phyloP scores from a whole-genome alignment of 2,113 vertebrate genomes.

The Opisthocomus hoazin region DNA sequence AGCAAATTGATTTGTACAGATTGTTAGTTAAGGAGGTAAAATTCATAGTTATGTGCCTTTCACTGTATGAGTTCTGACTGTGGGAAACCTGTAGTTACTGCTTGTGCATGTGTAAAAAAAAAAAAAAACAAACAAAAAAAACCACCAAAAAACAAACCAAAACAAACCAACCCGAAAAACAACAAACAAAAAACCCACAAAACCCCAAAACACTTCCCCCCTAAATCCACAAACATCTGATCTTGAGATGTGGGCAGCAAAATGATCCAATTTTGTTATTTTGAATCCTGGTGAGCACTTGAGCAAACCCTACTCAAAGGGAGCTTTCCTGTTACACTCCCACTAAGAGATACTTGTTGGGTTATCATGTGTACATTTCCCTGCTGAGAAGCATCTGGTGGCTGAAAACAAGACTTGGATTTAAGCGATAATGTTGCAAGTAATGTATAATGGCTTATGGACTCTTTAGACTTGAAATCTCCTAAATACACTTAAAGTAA shows the following conservation, averaged over 20 bases:
- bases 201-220: neutral
- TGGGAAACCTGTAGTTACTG: neutral
- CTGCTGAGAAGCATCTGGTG: slow-evolving; percentile 34
- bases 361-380: neutral
- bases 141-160: neutral
- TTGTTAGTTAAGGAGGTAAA: neutral
- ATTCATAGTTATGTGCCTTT: neutral
- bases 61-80: neutral
- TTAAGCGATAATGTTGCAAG: neutral
- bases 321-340: neutral
- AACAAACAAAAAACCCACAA: neutral
- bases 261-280: neutral
- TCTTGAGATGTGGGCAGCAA: neutral
- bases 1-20: slow-evolving; percentile 1
- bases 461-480: neutral
- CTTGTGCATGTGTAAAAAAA: neutral
- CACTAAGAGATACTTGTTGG: neutral
- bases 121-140: too few relatives aligned
- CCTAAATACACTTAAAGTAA: neutral
- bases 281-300: neutral
- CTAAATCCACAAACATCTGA: neutral
- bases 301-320: neutral
- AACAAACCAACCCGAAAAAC: neutral
- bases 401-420: neutral
- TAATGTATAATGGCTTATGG: neutral